These are phyloP conservation scores for Torymus texanus DNA, from an alignment of 2,888 invertebrate genomes.

Conservation along the genomic window DNA sequence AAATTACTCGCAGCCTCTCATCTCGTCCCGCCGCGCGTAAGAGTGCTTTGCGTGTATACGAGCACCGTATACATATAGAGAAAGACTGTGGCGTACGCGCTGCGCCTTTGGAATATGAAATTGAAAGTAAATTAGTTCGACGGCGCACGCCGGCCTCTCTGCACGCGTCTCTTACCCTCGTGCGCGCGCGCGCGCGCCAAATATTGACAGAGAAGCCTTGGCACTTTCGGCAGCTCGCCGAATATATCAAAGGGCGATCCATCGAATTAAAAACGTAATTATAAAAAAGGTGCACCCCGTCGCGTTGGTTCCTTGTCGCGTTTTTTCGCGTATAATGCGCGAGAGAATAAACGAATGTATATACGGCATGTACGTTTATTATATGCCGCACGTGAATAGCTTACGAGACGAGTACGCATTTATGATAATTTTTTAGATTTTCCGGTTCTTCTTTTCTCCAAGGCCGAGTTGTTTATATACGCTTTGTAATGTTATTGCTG, in stretches of 20 bases:
- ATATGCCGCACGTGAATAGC: too few species aligned
- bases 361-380: too few species aligned
- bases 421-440: too few species aligned
- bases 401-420: too few species aligned
- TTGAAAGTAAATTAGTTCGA: constrained; percentile 66
- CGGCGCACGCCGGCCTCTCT: constrained; percentile 12
- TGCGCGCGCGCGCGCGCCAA: background rate
- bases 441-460: too few species aligned
- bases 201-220: constrained; percentile 4
- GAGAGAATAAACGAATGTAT: too few species aligned
- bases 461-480: too few species aligned
- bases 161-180: background rate
- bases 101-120: constrained; percentile 59
- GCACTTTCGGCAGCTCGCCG: constrained; percentile 30
- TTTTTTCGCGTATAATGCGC: too few species aligned
- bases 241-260: constrained; percentile 63
- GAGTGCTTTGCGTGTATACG: constrained; percentile 4
- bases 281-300: constrained; percentile 65
- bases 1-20: too few species aligned
- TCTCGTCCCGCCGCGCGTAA: background rate
- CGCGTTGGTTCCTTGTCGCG: background rate
- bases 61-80: background rate
- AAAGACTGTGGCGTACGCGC: background rate
- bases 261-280: constrained; percentile 75
- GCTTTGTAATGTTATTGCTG: too few species aligned